phyloP scores from a whole-genome alignment of 2,113 vertebrate genomes.

The Vulpes ferrilata region DNA sequence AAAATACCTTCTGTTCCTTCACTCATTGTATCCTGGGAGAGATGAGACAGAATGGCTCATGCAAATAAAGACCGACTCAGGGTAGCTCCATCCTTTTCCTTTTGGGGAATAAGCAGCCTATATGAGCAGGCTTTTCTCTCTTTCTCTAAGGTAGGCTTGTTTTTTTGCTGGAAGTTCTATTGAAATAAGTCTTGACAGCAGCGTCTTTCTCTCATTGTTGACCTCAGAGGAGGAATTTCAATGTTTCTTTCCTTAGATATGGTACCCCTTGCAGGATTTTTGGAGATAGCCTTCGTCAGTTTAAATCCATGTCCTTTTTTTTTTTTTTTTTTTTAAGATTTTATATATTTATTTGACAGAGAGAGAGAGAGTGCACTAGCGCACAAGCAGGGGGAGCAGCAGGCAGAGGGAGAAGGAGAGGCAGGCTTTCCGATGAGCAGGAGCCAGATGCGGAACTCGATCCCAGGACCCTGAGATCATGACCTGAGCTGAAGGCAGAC shows the following conservation, averaged over 20 bases:
- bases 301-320: background rate
- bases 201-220: background rate
- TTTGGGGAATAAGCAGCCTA: background rate
- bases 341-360: no score
- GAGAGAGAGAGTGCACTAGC: no score
- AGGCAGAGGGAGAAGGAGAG: no score
- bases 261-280: background rate
- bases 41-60: background rate
- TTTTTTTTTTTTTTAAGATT: no score
- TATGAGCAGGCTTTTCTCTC: background rate
- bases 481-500: no score
- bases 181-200: background rate
- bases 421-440: no score
- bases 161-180: background rate
- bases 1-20: background rate
- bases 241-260: background rate
- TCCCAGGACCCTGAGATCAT: no score
- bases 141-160: constrained; percentile 14
- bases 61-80: background rate
- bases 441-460: no score
- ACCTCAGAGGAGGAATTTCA: background rate
- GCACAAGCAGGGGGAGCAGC: no score
- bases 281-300: background rate
- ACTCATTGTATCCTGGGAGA: background rate
- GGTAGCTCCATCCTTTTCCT: background rate